Conservation (phyloP, 2,888 invertebrate genomes). For the Drosophila paranaensis region DNA sequence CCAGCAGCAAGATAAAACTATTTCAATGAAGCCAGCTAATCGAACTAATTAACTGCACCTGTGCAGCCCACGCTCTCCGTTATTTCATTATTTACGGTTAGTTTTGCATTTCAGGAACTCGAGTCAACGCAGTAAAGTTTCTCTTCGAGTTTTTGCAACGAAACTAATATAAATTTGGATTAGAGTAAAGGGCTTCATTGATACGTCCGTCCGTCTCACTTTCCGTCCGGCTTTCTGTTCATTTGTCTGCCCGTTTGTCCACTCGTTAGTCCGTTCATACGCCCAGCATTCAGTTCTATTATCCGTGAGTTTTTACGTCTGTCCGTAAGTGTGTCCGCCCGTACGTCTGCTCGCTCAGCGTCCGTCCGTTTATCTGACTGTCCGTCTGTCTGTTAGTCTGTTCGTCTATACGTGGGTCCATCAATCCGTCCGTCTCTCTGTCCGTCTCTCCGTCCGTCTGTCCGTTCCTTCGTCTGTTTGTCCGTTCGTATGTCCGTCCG, state of each 20-base stretch:
- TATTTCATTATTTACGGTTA: background rate
- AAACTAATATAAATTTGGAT: background rate
- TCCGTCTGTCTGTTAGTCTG: too few species aligned
- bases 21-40: background rate
- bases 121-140: background rate
- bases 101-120: background rate
- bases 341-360: background rate
- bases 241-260: background rate
- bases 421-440: background rate
- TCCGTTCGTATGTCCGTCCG: background rate
- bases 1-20: background rate
- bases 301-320: too few species aligned
- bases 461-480: accelerated
- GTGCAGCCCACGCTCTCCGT: background rate
- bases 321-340: too few species aligned
- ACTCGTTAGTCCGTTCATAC: background rate
- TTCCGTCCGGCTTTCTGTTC: background rate
- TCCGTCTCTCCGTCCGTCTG: background rate
- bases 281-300: background rate
- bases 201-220: background rate
- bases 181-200: background rate
- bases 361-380: background rate
- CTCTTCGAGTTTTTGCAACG: background rate
- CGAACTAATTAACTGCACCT: conserved; percentile 3
- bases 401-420: background rate